Evolutionary conservation across 2,797 vertebrate species (phyloP), one percentile per base, ranked within the genome.

Genomic region (Propithecus deckenii): DNA sequence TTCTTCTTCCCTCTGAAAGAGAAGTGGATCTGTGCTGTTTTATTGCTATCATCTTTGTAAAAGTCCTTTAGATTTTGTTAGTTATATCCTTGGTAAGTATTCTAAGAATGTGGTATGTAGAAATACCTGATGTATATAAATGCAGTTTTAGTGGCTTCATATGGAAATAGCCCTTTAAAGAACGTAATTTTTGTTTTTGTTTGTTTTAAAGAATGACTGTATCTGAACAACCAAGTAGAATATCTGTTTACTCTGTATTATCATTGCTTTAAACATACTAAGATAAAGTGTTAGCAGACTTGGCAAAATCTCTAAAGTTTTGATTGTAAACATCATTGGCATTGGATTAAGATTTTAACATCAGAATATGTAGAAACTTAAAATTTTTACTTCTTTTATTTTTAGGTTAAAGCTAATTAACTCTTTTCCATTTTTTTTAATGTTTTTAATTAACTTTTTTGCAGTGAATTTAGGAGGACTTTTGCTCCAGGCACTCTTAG

Each of bases 391-490:
- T 96, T 87, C 18, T 35, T 93, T 75, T 76, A 0, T 63, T 55
- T 95, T 91, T 88, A 81, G 59, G 35, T 87, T 61, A 80, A 86
- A 87, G 20, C 18, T 72, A 63, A 30, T 38, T 32, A 50, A 72
- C 13, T 89, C 17, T 88, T 76, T 72, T 76, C 65, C 48, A 52
- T 52, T 35, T 50, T 20, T 38, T 90, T 38, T 87, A 85, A 67
- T 57, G 32, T 63, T 61, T 57, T 25, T 35, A 46, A 81, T 81
- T 32, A 61, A 87, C 48, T 84, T 32, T 96, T 55, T 96, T 95
- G 12, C 98, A 99, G 99, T 99, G 97, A 99, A 99, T 96, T 99
- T 99, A 41, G 99, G 99, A 65, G 99, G 99, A 63, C 99, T 99
- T 95, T 97, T 99, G 92, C 99, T 99, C 2, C 99, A 99, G 98